Base-by-base conservation (phyloP, 2,888 invertebrate genomes). In the Stenolophus ochropezus region DNA sequence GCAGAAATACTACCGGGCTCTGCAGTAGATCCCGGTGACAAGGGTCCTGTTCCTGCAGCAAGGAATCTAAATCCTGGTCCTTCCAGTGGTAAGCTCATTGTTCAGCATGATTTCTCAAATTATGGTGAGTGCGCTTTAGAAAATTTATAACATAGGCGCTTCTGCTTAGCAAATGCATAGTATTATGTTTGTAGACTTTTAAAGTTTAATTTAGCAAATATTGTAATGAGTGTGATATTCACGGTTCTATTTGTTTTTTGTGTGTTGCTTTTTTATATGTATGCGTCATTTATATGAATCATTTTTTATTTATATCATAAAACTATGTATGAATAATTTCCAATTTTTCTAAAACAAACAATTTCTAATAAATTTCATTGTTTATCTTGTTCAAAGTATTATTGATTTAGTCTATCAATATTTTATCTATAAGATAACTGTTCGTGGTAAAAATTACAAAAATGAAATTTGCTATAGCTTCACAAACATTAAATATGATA, bases 31-130 rank as follows among this genome's bases (percentile, higher is more conserved):
- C 61, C 21, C 11, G 33, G 33, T 42, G 11, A 42, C 11, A 42
- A 11, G 6, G 33, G 33, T 1, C 49, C 49, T 20, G n/a, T 73
- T 21, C 49, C 49, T 23, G 25, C 27, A 65, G 33, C 11, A 25
- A 58, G 20, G 21, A 33, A 27, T 21, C n/a, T n/a, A 27, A n/a
- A 25, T 27, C 11, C 71, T 5, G 33, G 56, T 42, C 14, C 20
- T 47, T 20, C 27, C 33, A 80, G 80, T 21, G 80, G 80, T 73
- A 80, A 80, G 56, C 73, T 80, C 33, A 80, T 80, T 33, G 71
- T 71, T 56, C 80, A 80, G 21, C 80, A 80, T 80, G 80, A 80
- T 21, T 80, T 56, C 56, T 73, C 80, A 8, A 80, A 80, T 73
- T 80, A 80, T 56, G 80, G 80, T 80, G 80, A 80, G 80, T 42